Percentiles rank a stretch among this genome's conserved stretches.
Evolutionary conservation across 2,113 vertebrate genomes (phyloP).

Genomic region (Phalacrocorax carbo): DNA sequence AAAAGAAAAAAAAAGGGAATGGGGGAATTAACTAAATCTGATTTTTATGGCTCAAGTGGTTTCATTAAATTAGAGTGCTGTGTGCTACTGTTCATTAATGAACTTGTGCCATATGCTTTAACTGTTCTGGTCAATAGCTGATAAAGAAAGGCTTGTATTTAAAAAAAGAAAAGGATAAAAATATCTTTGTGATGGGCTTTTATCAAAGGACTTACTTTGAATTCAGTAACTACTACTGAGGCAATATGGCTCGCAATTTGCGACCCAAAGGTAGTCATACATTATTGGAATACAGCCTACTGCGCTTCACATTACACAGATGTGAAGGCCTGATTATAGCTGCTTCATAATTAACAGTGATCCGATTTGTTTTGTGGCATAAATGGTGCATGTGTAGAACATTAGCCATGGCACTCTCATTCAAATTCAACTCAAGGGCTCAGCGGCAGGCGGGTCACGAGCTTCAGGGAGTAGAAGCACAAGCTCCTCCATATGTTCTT

Average conservation of each 20-base stretch:
- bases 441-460: conserved; percentile 98
- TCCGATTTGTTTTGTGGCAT: conserved; percentile 99
- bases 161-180: conserved; percentile 76
- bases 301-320: conserved; percentile 88
- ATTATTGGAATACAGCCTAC: conserved; percentile 88
- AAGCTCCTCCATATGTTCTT: conserved; percentile 99
- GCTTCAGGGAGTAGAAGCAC: conserved; percentile 97
- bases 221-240: conserved; percentile 84
- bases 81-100: conserved; percentile 94
- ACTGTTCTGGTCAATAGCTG: conserved; percentile 87
- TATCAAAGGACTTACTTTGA: conserved; percentile 85
- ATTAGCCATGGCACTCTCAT: conserved; percentile 96
- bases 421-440: conserved; percentile 98
- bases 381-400: conserved; percentile 99
- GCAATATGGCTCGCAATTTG: conserved; percentile 87
- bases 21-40: conserved; percentile 82
- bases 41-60: conserved; percentile 95
- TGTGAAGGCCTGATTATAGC: conserved; percentile 93
- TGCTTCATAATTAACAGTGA: conserved; percentile 98
- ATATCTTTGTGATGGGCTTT: conserved; percentile 85
- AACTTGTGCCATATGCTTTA: conserved; percentile 94
- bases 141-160: conserved; percentile 79
- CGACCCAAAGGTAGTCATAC: conserved; percentile 87
- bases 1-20: conserved; percentile 52
- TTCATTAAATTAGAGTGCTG: conserved; percentile 94